Evolutionary conservation across 2,797 vertebrate genomes (phyloP), one percentile per base, ranked within the genome.

Genomic region (Acanthornis magna): DNA sequence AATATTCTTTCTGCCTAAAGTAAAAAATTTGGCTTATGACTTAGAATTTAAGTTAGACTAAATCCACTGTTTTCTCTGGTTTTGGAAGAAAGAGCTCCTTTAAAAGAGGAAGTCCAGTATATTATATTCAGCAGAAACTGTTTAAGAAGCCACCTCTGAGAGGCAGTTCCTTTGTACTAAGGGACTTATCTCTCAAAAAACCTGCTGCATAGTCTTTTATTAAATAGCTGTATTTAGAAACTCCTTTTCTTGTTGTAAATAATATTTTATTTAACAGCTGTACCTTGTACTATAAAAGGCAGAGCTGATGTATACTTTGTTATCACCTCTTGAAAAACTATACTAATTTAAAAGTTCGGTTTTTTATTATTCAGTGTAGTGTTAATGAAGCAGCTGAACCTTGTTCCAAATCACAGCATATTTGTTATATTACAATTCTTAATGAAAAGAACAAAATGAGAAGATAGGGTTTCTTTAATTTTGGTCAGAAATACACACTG

Each of bases 51-150:
- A 61, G 12, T 67, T 65, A 48, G 43, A 55, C 61, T 61, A n/a
- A 85, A 79, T 18, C 1, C 25, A 72, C 40, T 0, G 1, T 90
- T 94, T 1, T 9, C n/a, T 72, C 79, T 94, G 47, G 22, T 88
- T 94, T 94, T 26, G 4, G 66, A 73, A 85, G 71, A 93, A 75
- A 48, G 72, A 87, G 11, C 51, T 76, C 3, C 40, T 90, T 74
- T 62, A 72, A 95, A 96, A 96, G 83, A 43, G 92, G 95, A 96
- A 96, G 95, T 97, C 63, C 79, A 82, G 15, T 74, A 5, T 53
- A 54, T 86, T 86, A 40, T 67, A 71, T 84, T 81, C 60, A 86
- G 65, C 67, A 36, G 92, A 96, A 97, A 30, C 91, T 80, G 82
- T 67, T 96, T 88, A 70, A 85, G 83, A 90, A 89, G 76, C 55